Evolutionary conservation across 2,113 vertebrate species (phyloP).

Genomic region (Athene noctua): DNA sequence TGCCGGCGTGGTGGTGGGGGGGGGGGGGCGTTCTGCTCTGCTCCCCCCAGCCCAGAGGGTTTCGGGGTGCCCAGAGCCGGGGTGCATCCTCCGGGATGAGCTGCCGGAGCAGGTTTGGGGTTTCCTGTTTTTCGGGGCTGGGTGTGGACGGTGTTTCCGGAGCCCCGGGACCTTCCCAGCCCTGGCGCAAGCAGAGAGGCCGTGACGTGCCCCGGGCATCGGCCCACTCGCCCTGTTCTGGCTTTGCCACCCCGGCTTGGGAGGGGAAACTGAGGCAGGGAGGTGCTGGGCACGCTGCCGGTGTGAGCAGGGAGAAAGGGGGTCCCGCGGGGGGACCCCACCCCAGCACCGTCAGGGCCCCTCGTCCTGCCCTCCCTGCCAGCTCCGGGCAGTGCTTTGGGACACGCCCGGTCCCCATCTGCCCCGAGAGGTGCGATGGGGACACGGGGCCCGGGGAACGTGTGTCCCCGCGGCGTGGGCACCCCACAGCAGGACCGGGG

Average conservation of each 20-base stretch:
- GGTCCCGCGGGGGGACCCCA: not conserved
- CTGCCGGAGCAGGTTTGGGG: not conserved
- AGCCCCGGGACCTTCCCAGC: not conserved
- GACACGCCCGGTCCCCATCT: fast-evolving
- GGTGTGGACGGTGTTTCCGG: not conserved
- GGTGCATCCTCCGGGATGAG: fast-evolving
- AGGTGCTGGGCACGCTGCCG: fast-evolving
- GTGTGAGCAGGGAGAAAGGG: fast-evolving
- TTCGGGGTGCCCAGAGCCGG: not conserved
- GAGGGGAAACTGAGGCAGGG: not conserved
- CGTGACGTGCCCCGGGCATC: not conserved
- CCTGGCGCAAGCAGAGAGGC: not conserved
- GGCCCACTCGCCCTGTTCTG: fast-evolving
- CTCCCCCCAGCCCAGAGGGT: not conserved
- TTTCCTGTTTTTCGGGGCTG: not conserved
- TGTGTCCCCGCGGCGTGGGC: fast-evolving
- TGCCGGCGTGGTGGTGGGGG: too few relatives aligned
- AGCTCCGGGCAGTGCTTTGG: fast-evolving
- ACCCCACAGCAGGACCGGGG: not conserved
- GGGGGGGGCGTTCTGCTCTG: too few relatives aligned
- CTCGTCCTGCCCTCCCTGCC: not conserved
- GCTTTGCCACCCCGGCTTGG: not conserved
- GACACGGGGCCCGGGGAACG: fast-evolving
- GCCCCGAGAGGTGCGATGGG: fast-evolving
- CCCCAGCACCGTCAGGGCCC: fast-evolving